These are phyloP conservation scores for Bombus confusus DNA, from an alignment of 1,140 invertebrate genomes.

Conservation along the genomic window DNA sequence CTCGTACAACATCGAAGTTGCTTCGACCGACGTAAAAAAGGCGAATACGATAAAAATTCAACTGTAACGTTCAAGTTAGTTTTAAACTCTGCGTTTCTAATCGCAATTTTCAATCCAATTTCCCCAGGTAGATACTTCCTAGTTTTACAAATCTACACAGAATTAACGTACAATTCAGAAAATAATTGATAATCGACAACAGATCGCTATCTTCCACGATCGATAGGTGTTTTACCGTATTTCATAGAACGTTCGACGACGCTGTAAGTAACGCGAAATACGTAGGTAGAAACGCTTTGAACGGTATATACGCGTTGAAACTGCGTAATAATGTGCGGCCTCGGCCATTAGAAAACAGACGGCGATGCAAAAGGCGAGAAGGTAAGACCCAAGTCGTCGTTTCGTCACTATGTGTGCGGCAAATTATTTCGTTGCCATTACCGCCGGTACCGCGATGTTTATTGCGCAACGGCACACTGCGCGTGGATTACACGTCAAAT, in stretches of 20 bases:
- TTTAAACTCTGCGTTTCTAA: too few species aligned
- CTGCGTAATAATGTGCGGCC: slow-evolving; percentile 43
- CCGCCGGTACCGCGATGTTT: slow-evolving; percentile 54
- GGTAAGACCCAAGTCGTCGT: slow-evolving; percentile 18
- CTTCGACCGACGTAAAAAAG: too few species aligned
- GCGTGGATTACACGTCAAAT: slow-evolving; percentile 50
- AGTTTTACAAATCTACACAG: too few species aligned
- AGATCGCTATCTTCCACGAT: not conserved
- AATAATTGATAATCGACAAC: too few species aligned
- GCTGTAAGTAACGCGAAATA: not conserved
- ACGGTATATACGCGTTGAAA: not conserved
- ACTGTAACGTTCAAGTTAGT: too few species aligned
- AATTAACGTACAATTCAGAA: too few species aligned
- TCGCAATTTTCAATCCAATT: too few species aligned
- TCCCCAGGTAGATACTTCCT: too few species aligned
- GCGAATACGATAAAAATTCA: too few species aligned
- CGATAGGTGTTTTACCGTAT: not conserved
- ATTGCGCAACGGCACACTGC: slow-evolving; percentile 44
- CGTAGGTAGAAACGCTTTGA: not conserved
- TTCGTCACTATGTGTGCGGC: slow-evolving; percentile 48
- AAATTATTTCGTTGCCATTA: slow-evolving; percentile 64
- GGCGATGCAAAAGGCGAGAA: slow-evolving; percentile 49
- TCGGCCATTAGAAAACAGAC: slow-evolving; percentile 37
- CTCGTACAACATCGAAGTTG: too few species aligned
- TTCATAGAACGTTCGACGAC: not conserved